Evolutionary conservation across 2,888 invertebrate genomes (phyloP).

Genomic region (Nezara viridula): DNA sequence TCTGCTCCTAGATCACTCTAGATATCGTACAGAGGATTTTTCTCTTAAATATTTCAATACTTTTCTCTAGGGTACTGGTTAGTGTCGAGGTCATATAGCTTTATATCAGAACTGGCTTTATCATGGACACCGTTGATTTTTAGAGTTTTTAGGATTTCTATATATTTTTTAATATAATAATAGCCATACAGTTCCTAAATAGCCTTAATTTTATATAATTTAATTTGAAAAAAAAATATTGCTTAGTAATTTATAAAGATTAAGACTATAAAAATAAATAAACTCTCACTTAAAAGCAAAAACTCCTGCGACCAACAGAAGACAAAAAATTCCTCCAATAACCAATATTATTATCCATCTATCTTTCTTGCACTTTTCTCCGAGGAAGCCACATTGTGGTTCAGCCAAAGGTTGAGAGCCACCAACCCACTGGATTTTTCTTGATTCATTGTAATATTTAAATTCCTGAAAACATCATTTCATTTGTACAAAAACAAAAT

Average conservation of each 20-base stretch:
- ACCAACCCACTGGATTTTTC: constrained; percentile 83
- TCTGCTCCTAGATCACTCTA: no score
- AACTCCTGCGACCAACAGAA: constrained; percentile 77
- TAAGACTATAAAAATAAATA: neutral
- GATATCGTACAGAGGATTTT: no score
- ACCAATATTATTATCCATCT: constrained; percentile 79
- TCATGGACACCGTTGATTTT: no score
- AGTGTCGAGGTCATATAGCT: no score
- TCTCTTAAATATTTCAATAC: no score
- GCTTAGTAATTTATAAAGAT: neutral
- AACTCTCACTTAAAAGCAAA: constrained; percentile 77
- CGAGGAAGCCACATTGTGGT: constrained; percentile 87
- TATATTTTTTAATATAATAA: no score
- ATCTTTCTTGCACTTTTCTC: constrained; percentile 78
- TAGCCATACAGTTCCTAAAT: neutral
- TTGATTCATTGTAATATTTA: constrained; percentile 76
- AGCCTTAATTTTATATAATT: neutral
- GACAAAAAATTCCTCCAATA: constrained; percentile 76
- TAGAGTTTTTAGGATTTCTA: no score
- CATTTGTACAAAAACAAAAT: neutral
- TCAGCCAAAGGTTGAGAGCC: constrained; percentile 82
- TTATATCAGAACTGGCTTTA: no score
- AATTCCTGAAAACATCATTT: constrained; percentile 71
- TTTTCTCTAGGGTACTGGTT: no score
- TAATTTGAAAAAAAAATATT: no score